A percentile compares a stretch with the other conserved stretches of the same genome.
These are phyloP conservation scores for Phania funesta DNA, from an alignment of 2,888 invertebrate genomes.

Conservation along the genomic window DNA sequence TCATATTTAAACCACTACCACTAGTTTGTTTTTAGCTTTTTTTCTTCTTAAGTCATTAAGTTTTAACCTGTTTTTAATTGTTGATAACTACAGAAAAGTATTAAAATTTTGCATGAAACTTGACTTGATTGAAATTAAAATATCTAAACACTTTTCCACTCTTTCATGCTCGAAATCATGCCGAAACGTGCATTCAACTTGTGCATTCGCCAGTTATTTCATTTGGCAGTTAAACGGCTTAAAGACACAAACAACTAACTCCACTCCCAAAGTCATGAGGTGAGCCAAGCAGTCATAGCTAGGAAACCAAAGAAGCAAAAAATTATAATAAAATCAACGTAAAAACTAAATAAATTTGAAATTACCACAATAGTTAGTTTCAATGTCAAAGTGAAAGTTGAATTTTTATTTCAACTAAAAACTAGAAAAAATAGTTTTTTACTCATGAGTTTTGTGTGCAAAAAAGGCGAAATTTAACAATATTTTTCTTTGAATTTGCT, in stretches of 20 bases:
- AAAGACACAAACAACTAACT: conserved; percentile 7
- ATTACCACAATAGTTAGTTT: conserved; percentile 71
- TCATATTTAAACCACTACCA: no score
- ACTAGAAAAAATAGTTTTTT: not conserved
- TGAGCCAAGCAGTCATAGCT: conserved; percentile 10
- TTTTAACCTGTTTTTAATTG: no score
- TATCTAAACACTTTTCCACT: not conserved
- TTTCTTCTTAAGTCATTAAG: no score
- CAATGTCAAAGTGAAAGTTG: conserved; percentile 81
- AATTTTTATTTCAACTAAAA: conserved; percentile 68
- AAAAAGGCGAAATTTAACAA: not conserved
- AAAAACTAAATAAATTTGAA: conserved; percentile 46
- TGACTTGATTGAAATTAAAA: no score
- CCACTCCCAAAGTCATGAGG: conserved; percentile 53
- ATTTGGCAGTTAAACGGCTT: not conserved
- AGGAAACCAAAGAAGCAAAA: not conserved
- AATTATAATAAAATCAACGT: conserved; percentile 23
- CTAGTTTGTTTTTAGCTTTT: no score
- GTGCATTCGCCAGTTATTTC: conserved; percentile 40
- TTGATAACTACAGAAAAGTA: no score
- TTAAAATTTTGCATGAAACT: no score
- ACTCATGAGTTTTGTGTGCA: conserved; percentile 30
- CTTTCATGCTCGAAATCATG: not conserved
- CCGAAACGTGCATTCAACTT: conserved; percentile 57
- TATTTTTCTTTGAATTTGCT: not conserved